phyloP scores from a whole-genome alignment of 2,113 vertebrate genomes.

The Istiophorus platypterus region DNA sequence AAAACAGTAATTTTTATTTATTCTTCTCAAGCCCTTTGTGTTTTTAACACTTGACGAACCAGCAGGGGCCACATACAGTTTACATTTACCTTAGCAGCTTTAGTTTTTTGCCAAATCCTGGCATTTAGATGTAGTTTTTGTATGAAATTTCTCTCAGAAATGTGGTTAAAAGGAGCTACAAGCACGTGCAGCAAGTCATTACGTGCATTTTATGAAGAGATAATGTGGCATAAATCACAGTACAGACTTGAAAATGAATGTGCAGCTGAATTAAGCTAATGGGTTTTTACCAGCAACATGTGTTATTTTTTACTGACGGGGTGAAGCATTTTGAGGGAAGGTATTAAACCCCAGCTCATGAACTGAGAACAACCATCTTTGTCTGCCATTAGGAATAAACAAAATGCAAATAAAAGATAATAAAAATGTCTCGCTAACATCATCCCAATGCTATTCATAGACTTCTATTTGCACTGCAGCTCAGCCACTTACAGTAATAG shows the following conservation, averaged over 20 bases:
- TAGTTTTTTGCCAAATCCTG: background rate
- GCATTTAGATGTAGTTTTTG: background rate
- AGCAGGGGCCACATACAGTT: background rate
- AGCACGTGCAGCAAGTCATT: background rate
- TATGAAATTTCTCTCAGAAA: background rate
- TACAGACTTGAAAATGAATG: background rate
- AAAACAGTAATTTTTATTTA: conserved; percentile 28
- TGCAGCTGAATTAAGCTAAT: background rate
- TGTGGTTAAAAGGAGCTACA: background rate
- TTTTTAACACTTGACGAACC: background rate
- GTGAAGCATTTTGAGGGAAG: background rate
- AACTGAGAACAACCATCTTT: background rate
- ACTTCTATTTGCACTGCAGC: background rate
- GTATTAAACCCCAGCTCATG: background rate
- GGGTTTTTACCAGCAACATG: background rate
- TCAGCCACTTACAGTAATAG: background rate
- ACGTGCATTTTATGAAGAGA: background rate
- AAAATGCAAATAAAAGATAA: conserved; percentile 7
- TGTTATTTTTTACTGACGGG: background rate
- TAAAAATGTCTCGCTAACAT: background rate
- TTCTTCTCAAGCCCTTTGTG: background rate
- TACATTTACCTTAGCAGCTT: background rate
- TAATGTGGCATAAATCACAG: background rate
- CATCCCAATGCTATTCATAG: background rate
- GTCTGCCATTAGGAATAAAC: background rate